These are phyloP conservation scores for Megalopta genalis DNA, from an alignment of 1,140 invertebrate genomes.

Conservation along the genomic window DNA sequence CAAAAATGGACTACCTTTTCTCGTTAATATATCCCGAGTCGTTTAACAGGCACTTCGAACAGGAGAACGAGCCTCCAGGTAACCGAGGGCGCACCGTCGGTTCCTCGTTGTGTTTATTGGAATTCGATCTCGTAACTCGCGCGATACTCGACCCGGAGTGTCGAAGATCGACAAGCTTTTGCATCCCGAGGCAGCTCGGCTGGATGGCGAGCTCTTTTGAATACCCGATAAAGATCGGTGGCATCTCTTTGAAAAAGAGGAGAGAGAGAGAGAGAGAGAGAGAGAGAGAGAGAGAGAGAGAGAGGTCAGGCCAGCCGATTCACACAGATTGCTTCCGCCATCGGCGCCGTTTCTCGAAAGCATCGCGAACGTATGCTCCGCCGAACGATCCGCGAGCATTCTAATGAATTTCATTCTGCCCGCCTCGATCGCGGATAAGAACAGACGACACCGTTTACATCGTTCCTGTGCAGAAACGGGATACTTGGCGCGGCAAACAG, in stretches of 20 bases:
- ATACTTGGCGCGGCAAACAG: not conserved
- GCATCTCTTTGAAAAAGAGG: not conserved
- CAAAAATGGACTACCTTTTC: not conserved
- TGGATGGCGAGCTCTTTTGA: conserved; percentile 23
- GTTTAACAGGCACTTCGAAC: not conserved
- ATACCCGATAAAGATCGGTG: conserved; percentile 31
- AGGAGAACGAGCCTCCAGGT: not conserved
- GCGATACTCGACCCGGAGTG: conserved; percentile 26
- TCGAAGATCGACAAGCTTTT: conserved; percentile 5
- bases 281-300: too few species aligned
- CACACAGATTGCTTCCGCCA: not conserved
- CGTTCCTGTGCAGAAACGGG: not conserved
- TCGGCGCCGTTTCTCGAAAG: not conserved
- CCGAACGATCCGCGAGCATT: not conserved
- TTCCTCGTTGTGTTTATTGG: conserved; percentile 28
- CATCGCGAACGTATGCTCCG: not conserved
- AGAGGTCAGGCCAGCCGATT: not conserved
- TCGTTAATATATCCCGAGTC: not conserved
- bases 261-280: too few species aligned
- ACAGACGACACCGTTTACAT: not conserved
- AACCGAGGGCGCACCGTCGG: not conserved
- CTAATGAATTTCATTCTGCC: not conserved
- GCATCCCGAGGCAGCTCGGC: not conserved
- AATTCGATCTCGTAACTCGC: conserved; percentile 30
- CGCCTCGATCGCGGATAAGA: not conserved